phyloP scores from a whole-genome alignment of 2,113 vertebrate species.

The Sapajus apella region DNA sequence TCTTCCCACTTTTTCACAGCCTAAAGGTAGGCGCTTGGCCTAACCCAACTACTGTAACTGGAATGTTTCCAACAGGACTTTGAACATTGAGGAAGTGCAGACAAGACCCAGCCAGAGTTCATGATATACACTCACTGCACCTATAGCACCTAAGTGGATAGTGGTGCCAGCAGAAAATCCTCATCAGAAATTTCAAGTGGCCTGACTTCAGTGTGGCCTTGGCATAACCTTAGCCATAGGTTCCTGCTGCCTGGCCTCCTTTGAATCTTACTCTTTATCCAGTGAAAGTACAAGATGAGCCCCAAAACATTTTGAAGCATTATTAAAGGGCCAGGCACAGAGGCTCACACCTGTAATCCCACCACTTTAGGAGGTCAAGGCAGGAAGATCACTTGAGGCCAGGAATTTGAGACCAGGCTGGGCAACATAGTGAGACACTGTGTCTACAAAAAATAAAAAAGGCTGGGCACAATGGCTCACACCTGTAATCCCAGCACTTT shows the following conservation, averaged over 20 bases:
- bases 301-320: neutral
- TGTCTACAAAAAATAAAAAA: neutral
- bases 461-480: neutral
- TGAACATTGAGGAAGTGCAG: conserved; percentile 18
- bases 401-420: neutral
- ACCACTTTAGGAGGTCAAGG: neutral
- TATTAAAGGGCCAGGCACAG: too few species aligned
- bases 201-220: neutral
- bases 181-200: neutral
- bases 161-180: neutral
- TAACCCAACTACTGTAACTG: neutral
- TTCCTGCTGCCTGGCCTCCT: neutral
- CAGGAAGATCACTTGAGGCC: neutral
- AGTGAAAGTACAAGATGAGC: neutral
- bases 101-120: neutral
- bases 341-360: neutral
- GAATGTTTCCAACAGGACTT: conserved; percentile 45
- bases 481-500: neutral
- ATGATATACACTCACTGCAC: neutral
- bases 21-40: neutral
- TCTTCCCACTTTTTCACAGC: neutral
- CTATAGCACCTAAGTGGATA: neutral
- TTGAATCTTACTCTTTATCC: neutral
- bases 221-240: neutral
- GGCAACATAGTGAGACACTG: neutral